These are phyloP conservation scores for Intellagama lesueurii DNA, from an alignment of 2,797 vertebrate species.

Conservation along the genomic window DNA sequence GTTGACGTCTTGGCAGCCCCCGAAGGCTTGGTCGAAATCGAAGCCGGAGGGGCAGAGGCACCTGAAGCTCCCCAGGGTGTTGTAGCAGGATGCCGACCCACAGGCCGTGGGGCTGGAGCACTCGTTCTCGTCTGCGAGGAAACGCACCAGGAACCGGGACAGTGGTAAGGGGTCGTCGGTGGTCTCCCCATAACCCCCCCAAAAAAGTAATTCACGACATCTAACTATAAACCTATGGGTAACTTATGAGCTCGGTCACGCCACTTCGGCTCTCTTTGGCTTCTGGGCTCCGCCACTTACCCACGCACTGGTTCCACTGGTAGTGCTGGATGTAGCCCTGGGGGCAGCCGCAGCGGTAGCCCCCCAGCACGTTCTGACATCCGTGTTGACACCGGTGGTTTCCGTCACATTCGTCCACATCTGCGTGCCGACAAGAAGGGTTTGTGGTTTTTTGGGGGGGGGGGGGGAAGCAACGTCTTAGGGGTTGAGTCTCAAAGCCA, in stretches of 20 bases:
- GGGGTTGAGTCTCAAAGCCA: too few relatives aligned
- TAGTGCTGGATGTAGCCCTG: slow-evolving; percentile 88
- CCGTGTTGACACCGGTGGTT: slow-evolving; percentile 86
- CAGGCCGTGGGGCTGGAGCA: slow-evolving; percentile 78
- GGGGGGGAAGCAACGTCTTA: too few relatives aligned
- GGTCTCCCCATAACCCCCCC: too few relatives aligned
- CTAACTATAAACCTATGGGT: too few relatives aligned
- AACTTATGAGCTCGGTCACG: too few relatives aligned
- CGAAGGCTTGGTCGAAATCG: slow-evolving; percentile 80
- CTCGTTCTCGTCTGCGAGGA: slow-evolving; percentile 84
- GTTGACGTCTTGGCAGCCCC: slow-evolving; percentile 86
- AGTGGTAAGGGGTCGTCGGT: too few relatives aligned
- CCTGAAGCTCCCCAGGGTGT: slow-evolving; percentile 87
- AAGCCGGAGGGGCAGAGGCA: slow-evolving; percentile 87
- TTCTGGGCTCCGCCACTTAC: slow-evolving; percentile 73
- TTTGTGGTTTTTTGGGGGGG: too few relatives aligned
- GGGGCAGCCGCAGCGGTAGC: slow-evolving; percentile 85
- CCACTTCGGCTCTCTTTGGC: too few relatives aligned
- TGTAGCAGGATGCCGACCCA: slow-evolving; percentile 86
- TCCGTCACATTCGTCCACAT: slow-evolving; percentile 84
- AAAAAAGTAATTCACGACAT: too few relatives aligned
- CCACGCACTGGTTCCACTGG: slow-evolving; percentile 90
- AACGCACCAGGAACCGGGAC: background rate
- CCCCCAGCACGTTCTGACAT: slow-evolving; percentile 87
- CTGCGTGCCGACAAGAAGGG: slow-evolving; percentile 57